These are phyloP conservation scores for Temnothorax nylanderi DNA, from an alignment of 1,140 invertebrate species.

Conservation along the genomic window DNA sequence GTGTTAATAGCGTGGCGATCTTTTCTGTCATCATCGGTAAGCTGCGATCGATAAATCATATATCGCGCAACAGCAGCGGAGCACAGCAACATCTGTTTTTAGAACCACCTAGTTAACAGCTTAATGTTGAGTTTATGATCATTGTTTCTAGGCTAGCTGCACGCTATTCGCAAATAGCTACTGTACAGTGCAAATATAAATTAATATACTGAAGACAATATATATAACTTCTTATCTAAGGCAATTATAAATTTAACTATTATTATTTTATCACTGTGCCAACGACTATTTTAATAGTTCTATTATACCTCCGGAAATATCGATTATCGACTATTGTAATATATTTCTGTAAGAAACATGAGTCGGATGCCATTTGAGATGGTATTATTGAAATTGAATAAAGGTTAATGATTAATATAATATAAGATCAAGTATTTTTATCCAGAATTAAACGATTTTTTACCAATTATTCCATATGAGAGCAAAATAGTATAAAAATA, in stretches of 20 bases:
- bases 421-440: background rate
- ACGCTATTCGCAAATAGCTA: background rate
- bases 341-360: background rate
- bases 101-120: slow-evolving; percentile 8
- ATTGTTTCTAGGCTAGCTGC: background rate
- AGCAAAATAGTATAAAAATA: background rate
- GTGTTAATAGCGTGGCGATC: slow-evolving; percentile 43
- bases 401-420: slow-evolving; percentile 5
- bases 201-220: slow-evolving; percentile 4
- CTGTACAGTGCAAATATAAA: background rate
- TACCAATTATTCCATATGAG: background rate
- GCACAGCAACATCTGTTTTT: slow-evolving; percentile 21
- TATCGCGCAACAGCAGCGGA: background rate
- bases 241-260: background rate
- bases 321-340: background rate
- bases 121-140: background rate
- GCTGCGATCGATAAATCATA: slow-evolving; percentile 35
- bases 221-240: background rate
- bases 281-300: background rate
- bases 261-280: background rate
- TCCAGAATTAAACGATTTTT: background rate
- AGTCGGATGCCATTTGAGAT: background rate
- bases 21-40: slow-evolving; percentile 42
- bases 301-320: background rate
- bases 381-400: background rate